Conservation (phyloP, 2,888 invertebrate species). For the Drosophila nigricruria region DNA sequence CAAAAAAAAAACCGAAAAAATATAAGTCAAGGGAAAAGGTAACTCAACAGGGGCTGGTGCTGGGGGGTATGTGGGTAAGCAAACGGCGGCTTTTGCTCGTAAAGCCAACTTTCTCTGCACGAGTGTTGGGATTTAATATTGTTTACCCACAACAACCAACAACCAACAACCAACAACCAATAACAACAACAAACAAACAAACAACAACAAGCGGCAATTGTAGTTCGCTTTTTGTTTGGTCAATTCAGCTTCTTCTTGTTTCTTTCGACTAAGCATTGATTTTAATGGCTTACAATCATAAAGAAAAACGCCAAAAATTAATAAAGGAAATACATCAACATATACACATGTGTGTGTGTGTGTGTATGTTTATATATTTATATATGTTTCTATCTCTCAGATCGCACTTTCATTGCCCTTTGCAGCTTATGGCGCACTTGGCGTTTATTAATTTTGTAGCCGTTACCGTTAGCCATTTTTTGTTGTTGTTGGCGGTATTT, state of each 20-base stretch:
- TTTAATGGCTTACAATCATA: constrained; percentile 70
- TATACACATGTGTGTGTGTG: constrained; percentile 7
- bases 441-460: constrained; percentile 68
- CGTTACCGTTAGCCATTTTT: constrained; percentile 42
- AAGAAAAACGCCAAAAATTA: constrained; percentile 56
- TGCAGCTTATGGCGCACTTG: constrained; percentile 63
- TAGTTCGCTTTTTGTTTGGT: constrained; percentile 46
- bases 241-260: constrained; percentile 21
- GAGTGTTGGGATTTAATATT: constrained; percentile 81
- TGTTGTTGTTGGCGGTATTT: constrained; percentile 8
- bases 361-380: background rate
- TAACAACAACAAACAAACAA: constrained; percentile 28
- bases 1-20: constrained; percentile 48
- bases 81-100: constrained; percentile 48
- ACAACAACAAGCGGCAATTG: constrained; percentile 53
- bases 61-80: background rate
- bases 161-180: constrained; percentile 30
- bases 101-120: constrained; percentile 75
- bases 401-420: constrained; percentile 77
- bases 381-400: constrained; percentile 19
- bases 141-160: constrained; percentile 62
- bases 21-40: constrained; percentile 44
- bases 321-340: constrained; percentile 56
- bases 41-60: background rate
- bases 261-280: constrained; percentile 59